Base-by-base conservation (phyloP, 2,888 invertebrate species). In the Gryllus longicercus region DNA sequence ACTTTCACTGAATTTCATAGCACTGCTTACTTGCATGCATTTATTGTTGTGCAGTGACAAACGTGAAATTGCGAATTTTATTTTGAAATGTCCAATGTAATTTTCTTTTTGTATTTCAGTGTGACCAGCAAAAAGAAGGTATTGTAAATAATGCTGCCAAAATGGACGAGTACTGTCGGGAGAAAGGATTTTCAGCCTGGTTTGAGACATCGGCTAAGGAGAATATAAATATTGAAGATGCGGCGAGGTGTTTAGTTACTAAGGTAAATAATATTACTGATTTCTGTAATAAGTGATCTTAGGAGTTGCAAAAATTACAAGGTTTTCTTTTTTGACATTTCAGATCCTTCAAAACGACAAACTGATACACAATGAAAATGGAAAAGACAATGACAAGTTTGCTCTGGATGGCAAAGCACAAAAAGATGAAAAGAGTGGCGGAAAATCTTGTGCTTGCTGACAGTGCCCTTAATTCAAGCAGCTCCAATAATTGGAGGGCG, bases 151-250 rank as follows among this genome's bases (percentile, higher is more conserved):
- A 92, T 82, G 90, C 93, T 5, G 88, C 91, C 16, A 95, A 95
- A 87, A 96, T 98, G 94, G 96, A 98, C 84, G 95, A 96, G 85
- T 96, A 95, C 86, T 97, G 97, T 85, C 92, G 93, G 84, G 96
- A 97, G 85, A 94, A 96, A 85, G 95, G 96, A 0, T 98, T 98
- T 87, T 91, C 95, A 18, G 95, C 95, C 21, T 98, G 98, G 97
- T 97, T 94, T 86, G 96, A 97, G 88, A 98, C 97, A 1, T 98
- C 97, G 0, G 98, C 98, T 76, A 98, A 97, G 87, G 97, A 98
- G 86, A 96, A 97, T 86, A 93, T 96, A 80, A 96, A 98, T 87
- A 97, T 99, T 79, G 98, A 98, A 86, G 97, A 98, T 86, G 96
- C 98, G 75, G 96, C 97, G 8, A 91, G 93, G 85, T 94, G 94